Conservation (phyloP, 23 tunicate species). For the Phallusia fumigata region DNA sequence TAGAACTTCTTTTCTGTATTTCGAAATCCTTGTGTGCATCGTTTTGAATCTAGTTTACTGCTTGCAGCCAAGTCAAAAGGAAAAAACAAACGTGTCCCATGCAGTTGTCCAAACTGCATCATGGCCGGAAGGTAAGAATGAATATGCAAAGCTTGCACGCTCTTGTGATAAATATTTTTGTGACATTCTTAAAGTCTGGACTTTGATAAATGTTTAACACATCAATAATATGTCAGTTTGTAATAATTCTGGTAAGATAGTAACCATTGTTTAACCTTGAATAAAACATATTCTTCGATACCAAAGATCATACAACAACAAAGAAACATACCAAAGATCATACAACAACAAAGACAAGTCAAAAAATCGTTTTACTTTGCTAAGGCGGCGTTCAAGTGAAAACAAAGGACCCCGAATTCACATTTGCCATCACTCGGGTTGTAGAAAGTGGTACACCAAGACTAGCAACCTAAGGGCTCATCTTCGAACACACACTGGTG, state of each 20-base stretch:
- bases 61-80: background rate
- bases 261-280: no score
- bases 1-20: no score
- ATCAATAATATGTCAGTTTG: no score
- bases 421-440: slow-evolving; percentile 17
- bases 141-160: background rate
- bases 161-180: no score
- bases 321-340: no score
- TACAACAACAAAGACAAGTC: no score
- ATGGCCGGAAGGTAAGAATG: background rate
- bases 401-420: slow-evolving; percentile 14
- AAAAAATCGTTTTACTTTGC: background rate
- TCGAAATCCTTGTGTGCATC: no score
- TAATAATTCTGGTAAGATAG: no score
- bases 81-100: slow-evolving; percentile 14
- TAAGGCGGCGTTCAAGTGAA: background rate
- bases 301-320: no score
- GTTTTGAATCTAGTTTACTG: background rate
- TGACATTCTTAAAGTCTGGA: no score
- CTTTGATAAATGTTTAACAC: no score
- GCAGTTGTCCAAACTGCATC: slow-evolving; percentile 33
- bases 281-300: no score
- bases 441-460: slow-evolving; percentile 28
- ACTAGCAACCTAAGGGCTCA: slow-evolving; percentile 47
- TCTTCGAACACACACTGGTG: slow-evolving; percentile 69